Percentiles rank a stretch among this genome's conserved stretches.
These are phyloP conservation scores for Tragelaphus imberbis DNA, from an alignment of 2,113 vertebrate genomes.

Conservation along the genomic window DNA sequence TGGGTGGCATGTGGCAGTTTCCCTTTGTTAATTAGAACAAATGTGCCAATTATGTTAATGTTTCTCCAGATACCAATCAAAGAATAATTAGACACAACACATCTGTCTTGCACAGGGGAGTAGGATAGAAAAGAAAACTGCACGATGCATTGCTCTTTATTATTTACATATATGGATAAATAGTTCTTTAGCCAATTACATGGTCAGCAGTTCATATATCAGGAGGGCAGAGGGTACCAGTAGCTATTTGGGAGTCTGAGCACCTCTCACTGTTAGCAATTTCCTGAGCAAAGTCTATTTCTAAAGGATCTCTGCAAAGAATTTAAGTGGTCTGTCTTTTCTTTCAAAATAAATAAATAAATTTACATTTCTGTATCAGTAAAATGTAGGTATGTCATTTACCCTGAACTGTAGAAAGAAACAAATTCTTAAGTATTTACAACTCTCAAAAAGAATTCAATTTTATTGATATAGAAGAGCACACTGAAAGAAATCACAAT, in stretches of 20 bases:
- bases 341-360: background rate
- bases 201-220: background rate
- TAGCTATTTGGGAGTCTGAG: background rate
- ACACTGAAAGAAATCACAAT: background rate
- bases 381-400: background rate
- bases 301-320: background rate
- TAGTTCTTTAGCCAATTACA: background rate
- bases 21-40: slow-evolving; percentile 91
- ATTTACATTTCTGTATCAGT: background rate
- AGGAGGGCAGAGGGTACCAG: background rate
- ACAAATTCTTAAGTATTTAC: background rate
- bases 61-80: slow-evolving; percentile 91
- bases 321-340: background rate
- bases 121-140: slow-evolving; percentile 54
- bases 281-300: background rate
- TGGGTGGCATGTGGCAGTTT: slow-evolving; percentile 90
- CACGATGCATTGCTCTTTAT: slow-evolving; percentile 67
- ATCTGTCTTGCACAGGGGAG: slow-evolving; percentile 81
- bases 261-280: background rate
- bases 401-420: background rate
- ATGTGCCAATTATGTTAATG: slow-evolving; percentile 93
- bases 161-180: slow-evolving; percentile 32
- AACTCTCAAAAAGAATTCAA: background rate
- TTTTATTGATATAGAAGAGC: background rate
- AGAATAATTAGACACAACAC: slow-evolving; percentile 87